Percentiles rank a stretch among this genome's conserved stretches.
Evolutionary conservation across 2,888 invertebrate species (phyloP).

Genomic region (Lepidocyrtoides sp.): DNA sequence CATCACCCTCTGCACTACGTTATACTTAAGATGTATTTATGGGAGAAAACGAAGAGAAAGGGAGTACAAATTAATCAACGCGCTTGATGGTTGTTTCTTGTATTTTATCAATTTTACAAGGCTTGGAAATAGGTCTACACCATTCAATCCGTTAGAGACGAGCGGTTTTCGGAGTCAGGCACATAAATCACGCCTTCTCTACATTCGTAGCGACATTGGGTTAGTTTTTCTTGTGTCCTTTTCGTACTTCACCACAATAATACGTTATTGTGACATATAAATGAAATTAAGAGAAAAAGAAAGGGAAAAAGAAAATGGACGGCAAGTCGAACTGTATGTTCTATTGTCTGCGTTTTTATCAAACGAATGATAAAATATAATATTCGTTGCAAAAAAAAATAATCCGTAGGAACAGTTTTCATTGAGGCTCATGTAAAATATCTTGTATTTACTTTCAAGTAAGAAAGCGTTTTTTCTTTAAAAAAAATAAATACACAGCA

Average conservation of each 20-base stretch:
- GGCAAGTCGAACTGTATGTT: background rate
- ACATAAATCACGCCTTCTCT: slow-evolving; percentile 96
- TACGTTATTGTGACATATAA: background rate
- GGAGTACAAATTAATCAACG: slow-evolving; percentile 48
- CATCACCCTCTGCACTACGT: background rate
- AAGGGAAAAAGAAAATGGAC: background rate
- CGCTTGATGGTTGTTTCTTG: slow-evolving; percentile 58
- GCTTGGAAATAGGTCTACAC: slow-evolving; percentile 81
- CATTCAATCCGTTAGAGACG: slow-evolving; percentile 87
- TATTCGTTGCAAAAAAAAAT: background rate
- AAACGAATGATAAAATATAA: background rate
- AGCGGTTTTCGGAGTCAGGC: slow-evolving; percentile 95
- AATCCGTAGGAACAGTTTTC: slow-evolving; percentile 42
- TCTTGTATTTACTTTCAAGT: background rate
- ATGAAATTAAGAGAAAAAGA: background rate
- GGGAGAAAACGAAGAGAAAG: slow-evolving; percentile 6
- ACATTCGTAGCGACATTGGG: slow-evolving; percentile 96
- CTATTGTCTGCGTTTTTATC: background rate
- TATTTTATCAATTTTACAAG: slow-evolving; percentile 64
- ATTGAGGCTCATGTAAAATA: slow-evolving; percentile 6
- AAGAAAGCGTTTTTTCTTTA: background rate
- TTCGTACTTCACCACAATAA: background rate
- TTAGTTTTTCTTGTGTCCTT: slow-evolving; percentile 88
- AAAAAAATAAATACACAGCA: background rate
- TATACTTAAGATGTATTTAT: background rate